Percentiles rank a stretch among this genome's conserved stretches.
phyloP scores from a whole-genome alignment of 2,797 vertebrate genomes.

The Enteromius treurensis region DNA sequence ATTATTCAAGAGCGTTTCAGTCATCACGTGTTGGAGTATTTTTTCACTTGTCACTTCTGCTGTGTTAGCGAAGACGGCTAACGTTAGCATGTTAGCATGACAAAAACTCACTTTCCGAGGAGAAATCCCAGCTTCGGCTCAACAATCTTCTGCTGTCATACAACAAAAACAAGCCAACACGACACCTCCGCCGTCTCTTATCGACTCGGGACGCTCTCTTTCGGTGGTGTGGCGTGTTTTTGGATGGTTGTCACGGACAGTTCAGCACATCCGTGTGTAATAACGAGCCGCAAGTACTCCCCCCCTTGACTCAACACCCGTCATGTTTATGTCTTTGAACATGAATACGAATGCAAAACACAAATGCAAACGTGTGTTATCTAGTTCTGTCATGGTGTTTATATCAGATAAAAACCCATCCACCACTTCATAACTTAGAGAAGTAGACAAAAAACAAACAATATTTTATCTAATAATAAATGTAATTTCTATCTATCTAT shows the following conservation, averaged over 20 bases:
- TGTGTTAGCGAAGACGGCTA: slow-evolving; percentile 2
- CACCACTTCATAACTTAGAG: background rate
- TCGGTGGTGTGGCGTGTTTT: background rate
- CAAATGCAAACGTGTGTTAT: background rate
- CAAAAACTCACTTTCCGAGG: slow-evolving; percentile 40
- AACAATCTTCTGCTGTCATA: slow-evolving; percentile 14
- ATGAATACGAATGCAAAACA: background rate
- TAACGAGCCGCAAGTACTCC: slow-evolving; percentile 18
- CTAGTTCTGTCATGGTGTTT: background rate
- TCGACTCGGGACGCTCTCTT: background rate
- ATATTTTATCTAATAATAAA: background rate
- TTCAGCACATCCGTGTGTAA: slow-evolving; percentile 34
- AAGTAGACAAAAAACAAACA: background rate
- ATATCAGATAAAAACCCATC: background rate
- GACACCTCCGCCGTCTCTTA: background rate
- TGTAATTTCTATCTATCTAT: background rate
- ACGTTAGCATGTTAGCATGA: slow-evolving; percentile 36
- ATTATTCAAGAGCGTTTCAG: background rate
- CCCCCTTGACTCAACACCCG: background rate
- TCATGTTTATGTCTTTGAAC: background rate
- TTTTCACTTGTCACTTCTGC: background rate
- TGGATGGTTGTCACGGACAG: slow-evolving; percentile 14
- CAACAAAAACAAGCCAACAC: slow-evolving; percentile 11
- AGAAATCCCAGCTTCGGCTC: background rate
- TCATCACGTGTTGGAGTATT: background rate